Evolutionary conservation across 1,140 invertebrate species (phyloP).

Genomic region (Tenebrio molitor): DNA sequence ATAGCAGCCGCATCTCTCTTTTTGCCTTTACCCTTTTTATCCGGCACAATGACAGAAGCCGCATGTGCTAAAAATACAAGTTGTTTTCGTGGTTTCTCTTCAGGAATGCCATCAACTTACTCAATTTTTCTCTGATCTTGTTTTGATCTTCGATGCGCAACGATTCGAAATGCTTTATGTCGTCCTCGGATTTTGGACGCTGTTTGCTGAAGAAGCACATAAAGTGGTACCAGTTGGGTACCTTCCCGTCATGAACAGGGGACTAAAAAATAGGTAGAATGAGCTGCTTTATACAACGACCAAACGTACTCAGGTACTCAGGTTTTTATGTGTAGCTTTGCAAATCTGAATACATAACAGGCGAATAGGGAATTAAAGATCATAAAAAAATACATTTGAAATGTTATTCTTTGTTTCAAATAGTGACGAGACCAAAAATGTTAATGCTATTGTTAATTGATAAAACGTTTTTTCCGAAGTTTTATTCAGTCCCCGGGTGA

Average conservation of each 20-base stretch:
- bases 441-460: too few relatives aligned
- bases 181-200: conserved; percentile 78
- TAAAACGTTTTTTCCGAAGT: too few relatives aligned
- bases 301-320: too few relatives aligned
- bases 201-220: conserved; percentile 91
- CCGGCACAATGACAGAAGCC: conserved; percentile 49
- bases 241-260: conserved; percentile 91
- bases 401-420: too few relatives aligned
- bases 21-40: conserved; percentile 67
- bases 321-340: too few relatives aligned
- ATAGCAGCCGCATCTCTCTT: conserved; percentile 60
- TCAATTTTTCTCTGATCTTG: conserved; percentile 81
- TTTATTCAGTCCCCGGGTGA: too few relatives aligned
- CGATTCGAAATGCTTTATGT: conserved; percentile 89
- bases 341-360: too few relatives aligned
- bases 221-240: conserved; percentile 91
- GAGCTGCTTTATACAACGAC: too few relatives aligned
- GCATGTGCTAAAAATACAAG: conserved; percentile 38
- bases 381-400: too few relatives aligned
- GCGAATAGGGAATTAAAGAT: too few relatives aligned
- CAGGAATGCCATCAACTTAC: conserved; percentile 67
- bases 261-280: conserved; percentile 82
- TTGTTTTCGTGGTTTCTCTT: conserved; percentile 12
- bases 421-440: too few relatives aligned
- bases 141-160: conserved; percentile 91